Evolutionary conservation across 64 coral and sea anemone species (phyloP).

Genomic region (Actinia equina): DNA sequence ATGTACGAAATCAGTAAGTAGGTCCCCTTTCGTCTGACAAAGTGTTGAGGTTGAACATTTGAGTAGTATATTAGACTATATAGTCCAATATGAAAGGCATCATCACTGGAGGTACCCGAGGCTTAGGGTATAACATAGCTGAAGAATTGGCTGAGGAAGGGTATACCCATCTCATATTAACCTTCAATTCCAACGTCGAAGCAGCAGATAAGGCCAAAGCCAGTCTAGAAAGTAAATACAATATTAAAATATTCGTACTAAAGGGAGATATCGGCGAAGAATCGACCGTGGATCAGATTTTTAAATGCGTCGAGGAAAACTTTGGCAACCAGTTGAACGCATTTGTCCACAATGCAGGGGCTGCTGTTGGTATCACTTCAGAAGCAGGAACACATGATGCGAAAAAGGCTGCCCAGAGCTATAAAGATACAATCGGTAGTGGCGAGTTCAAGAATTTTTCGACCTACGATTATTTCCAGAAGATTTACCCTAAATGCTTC

Average conservation of each 20-base stretch:
- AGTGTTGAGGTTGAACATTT: not conserved
- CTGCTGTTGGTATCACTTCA: slow-evolving; percentile 50
- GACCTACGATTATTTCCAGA: slow-evolving; percentile 77
- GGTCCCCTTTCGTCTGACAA: not conserved
- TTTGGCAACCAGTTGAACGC: slow-evolving; percentile 65
- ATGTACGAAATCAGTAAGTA: not conserved
- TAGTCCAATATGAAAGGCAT: slow-evolving; percentile 41
- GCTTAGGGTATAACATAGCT: slow-evolving; percentile 59
- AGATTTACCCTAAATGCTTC: slow-evolving; percentile 80
- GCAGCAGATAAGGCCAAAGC: slow-evolving; percentile 56
- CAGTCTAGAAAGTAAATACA: slow-evolving; percentile 40
- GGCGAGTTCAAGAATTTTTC: slow-evolving; percentile 66
- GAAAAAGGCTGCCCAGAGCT: slow-evolving; percentile 62
- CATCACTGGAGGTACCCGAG: slow-evolving; percentile 65
- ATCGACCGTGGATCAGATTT: slow-evolving; percentile 50
- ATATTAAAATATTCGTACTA: slow-evolving; percentile 41
- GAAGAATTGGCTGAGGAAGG: slow-evolving; percentile 63
- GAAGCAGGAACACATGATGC: slow-evolving; percentile 50
- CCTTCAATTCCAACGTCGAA: slow-evolving; percentile 69
- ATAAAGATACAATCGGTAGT: slow-evolving; percentile 51
- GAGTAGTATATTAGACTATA: not conserved
- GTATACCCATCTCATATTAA: slow-evolving; percentile 68
- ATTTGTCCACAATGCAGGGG: slow-evolving; percentile 72
- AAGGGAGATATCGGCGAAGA: slow-evolving; percentile 68
- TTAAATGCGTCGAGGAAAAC: slow-evolving; percentile 56